Evolutionary conservation across 2,797 vertebrate species (phyloP), one percentile per base, ranked within the genome.

Genomic region (Oryzias dopingdopingensis): DNA sequence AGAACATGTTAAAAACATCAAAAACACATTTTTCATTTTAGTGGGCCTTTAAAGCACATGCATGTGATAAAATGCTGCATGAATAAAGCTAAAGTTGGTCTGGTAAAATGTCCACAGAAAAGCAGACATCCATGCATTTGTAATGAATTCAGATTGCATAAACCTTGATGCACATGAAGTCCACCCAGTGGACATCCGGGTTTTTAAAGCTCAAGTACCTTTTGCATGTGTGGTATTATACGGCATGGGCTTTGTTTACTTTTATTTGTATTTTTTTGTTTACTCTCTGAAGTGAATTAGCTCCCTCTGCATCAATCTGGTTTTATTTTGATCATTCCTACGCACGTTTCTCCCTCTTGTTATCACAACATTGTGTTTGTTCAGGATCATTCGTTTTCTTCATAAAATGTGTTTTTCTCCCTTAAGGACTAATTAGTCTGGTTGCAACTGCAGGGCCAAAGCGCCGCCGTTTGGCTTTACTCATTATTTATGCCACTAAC

Each of bases 341-440:
- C 32, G 10, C 32, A 37, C 49, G 6, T 54, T 64, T 49, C 24
- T 16, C 55, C 46, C 24, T 5, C 23, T 43, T 62, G 40, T 75
- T 79, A 75, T 72, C 67, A 46, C 52, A 65, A 50, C 46, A 56
- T 77, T 83, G 67, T 81, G 55, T 77, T 65, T 62, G 62, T 54
- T 60, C 60, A 46, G 47, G 50, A 75, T 79, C 65, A 72, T 76
- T 83, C 54, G 58, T 80, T 83, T 75, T 77, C 68, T 72, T 56
- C 60, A 71, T 65, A 77, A 70, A 82, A 76, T 70, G 43, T 73
- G 47, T 81, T 79, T 79, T 80, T 69, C 60, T 79, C 81, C 82
- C 82, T 84, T 53, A 79, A 86, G 81, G 83, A 80, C 83, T 84
- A 76, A 84, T 87, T 86, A 86, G 78, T 74, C 68, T 76, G 13